Evolutionary conservation across 1,140 invertebrate species (phyloP).

Genomic region (Caenorhabditis remanei): DNA sequence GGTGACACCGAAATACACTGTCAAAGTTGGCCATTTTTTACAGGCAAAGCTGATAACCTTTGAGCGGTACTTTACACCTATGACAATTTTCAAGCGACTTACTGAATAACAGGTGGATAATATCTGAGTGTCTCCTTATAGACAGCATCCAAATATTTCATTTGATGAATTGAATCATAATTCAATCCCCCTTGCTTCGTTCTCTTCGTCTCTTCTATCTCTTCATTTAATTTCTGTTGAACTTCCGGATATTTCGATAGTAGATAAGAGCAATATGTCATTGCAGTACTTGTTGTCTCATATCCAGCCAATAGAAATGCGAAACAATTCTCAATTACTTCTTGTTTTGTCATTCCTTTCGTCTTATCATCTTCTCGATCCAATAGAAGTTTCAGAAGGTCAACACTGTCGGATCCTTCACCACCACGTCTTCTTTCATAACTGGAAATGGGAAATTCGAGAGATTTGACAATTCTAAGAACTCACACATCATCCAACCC

Average conservation of each 20-base stretch:
- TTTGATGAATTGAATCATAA: conserved; percentile 70
- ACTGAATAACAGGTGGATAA: conserved; percentile 62
- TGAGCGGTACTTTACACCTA: background rate
- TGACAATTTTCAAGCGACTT: background rate
- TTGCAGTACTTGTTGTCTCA: conserved; percentile 79
- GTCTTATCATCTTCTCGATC: conserved; percentile 54
- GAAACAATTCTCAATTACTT: conserved; percentile 68
- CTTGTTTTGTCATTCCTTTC: conserved; percentile 53
- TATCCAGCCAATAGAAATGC: conserved; percentile 80
- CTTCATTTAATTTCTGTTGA: conserved; percentile 78
- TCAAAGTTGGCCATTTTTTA: background rate
- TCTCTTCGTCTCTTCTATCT: conserved; percentile 71
- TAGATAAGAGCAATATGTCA: conserved; percentile 78
- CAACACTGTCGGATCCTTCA: conserved; percentile 36
- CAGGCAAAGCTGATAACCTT: conserved; percentile 29
- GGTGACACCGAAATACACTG: too few species aligned
- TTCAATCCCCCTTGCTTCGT: conserved; percentile 60
- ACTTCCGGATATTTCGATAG: conserved; percentile 79
- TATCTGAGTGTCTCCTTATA: conserved; percentile 78
- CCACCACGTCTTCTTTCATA: conserved; percentile 31
- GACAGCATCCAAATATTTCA: conserved; percentile 79
- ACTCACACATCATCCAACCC: conserved; percentile 53
- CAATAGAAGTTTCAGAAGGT: conserved; percentile 55
- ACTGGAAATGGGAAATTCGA: background rate
- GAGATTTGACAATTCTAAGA: background rate